Evolutionary conservation across 2,888 invertebrate species (phyloP).

Genomic region (Morinoia aosen): DNA sequence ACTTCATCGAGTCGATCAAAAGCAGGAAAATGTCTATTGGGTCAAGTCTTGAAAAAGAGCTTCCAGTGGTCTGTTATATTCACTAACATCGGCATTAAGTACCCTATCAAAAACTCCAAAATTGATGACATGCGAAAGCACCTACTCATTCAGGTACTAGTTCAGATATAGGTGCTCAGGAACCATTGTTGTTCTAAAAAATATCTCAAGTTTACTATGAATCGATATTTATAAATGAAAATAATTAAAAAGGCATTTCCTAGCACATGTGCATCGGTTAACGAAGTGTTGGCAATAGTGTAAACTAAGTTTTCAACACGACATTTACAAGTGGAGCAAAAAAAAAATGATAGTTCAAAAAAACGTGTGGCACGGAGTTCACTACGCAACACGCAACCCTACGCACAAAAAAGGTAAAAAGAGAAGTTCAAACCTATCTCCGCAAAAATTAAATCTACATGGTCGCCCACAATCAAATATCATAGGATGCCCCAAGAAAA

Average conservation of each 20-base stretch:
- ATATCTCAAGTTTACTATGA: neutral
- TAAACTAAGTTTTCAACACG: neutral
- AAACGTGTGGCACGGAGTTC: neutral
- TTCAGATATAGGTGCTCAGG: neutral
- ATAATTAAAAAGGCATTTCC: neutral
- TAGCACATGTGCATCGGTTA: neutral
- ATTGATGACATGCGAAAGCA: neutral
- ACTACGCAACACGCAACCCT: neutral
- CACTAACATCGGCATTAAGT: no score
- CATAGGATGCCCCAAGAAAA: neutral
- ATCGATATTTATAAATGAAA: neutral
- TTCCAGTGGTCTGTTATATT: neutral
- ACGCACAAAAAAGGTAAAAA: neutral
- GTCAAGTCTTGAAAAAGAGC: neutral
- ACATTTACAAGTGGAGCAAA: neutral
- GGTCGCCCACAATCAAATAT: neutral
- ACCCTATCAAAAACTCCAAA: no score
- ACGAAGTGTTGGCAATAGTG: neutral
- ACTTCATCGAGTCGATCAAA: neutral
- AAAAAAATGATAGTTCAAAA: no score
- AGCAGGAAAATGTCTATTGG: neutral
- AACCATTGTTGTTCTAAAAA: neutral
- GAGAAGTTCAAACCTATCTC: neutral
- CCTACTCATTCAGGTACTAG: neutral
- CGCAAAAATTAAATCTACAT: neutral